Conservation (phyloP, 37 sponge, comb jelly and placozoan genomes). For the Halisarca cf. caerulea region DNA sequence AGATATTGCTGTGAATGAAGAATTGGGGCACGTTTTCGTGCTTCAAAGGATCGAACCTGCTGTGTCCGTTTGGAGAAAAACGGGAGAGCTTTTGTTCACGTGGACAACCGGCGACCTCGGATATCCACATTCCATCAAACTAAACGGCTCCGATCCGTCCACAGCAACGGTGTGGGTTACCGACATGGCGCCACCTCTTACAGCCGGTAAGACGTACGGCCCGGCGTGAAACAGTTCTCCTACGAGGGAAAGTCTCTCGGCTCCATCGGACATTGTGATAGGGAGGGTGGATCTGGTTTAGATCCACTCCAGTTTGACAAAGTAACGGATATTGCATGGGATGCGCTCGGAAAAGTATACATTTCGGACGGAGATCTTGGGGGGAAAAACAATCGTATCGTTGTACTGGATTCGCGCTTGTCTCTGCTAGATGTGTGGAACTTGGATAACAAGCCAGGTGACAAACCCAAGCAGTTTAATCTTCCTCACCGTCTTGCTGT, state of each 20-base stretch:
- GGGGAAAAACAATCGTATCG: constrained; percentile 39
- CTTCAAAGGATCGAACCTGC: constrained; percentile 31
- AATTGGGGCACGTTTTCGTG: constrained; percentile 10
- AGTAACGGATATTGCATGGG: constrained; percentile 42
- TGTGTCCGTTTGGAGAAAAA: constrained; percentile 28
- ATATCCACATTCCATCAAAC: constrained; percentile 39
- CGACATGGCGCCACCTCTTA: constrained; percentile 36
- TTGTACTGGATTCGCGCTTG: constrained; percentile 9
- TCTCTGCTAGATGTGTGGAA: constrained; percentile 42
- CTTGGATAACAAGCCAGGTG: constrained; percentile 16
- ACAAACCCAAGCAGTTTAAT: constrained; percentile 33
- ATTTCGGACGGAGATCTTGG: constrained; percentile 48
- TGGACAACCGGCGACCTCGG: constrained; percentile 35
- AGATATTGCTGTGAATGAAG: constrained; percentile 22
- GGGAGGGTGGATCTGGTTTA: constrained; percentile 34
- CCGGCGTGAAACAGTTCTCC: constrained; percentile 37
- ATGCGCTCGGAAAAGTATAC: constrained; percentile 17
- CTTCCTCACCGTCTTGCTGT: constrained; percentile 33
- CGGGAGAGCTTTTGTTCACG: constrained; percentile 19
- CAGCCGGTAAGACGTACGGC: constrained; percentile 29
- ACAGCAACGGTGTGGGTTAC: constrained; percentile 44
- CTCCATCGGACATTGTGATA: constrained; percentile 31
- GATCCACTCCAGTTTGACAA: constrained; percentile 47
- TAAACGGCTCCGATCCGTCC: background rate
- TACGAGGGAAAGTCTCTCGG: constrained; percentile 17